Base-by-base conservation (phyloP, 2,797 vertebrate species). In the Pitangus sulphuratus region DNA sequence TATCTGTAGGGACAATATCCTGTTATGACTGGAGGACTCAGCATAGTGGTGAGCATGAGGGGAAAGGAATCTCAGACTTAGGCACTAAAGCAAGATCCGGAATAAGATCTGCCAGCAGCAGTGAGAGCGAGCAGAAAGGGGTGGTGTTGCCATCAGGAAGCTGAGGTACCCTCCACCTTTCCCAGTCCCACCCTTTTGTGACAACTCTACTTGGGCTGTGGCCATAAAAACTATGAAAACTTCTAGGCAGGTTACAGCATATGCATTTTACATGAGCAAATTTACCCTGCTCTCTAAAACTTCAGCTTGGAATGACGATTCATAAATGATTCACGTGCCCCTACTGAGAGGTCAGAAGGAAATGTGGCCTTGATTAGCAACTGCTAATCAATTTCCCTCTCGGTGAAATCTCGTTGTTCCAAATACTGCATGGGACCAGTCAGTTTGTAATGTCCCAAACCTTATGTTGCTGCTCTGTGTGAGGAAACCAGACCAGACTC, bases 291-390 rank as follows among this genome's bases (percentile, higher is more conserved):
- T 62, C 18, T 72, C 60, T 51, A 33, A 80, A 92, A 89, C 50
- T 78, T 76, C 79, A 70, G 33, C 62, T 62, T 82, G 77, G 89
- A 94, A 93, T 74, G 80, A 79, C 37, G 78, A 79, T 58, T 76
- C 8, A 2, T 64, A 80, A 91, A 90, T 50, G 57, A 42, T 94
- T 93, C 51, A 64, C 68, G 44, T 81, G 69, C 47, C 31, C 60
- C 77, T 65, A 0, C 26, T 47, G 45, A 90, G 66, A 76, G n/a
- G 48, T 56, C 66, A 82, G 44, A 84, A 88, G 77, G 75, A 82
- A 96, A 94, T 40, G 35, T 95, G 94, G 78, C 60, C 89, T 93
- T 82, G 72, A 85, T 93, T 93, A 93, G 44, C 53, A 65, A 28
- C 62, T 77, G 89, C 71, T 95, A 93, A 95, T 91, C 58, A 93